Conservation (phyloP, 2,113 vertebrate genomes). For the Phocoena phocoena region DNA sequence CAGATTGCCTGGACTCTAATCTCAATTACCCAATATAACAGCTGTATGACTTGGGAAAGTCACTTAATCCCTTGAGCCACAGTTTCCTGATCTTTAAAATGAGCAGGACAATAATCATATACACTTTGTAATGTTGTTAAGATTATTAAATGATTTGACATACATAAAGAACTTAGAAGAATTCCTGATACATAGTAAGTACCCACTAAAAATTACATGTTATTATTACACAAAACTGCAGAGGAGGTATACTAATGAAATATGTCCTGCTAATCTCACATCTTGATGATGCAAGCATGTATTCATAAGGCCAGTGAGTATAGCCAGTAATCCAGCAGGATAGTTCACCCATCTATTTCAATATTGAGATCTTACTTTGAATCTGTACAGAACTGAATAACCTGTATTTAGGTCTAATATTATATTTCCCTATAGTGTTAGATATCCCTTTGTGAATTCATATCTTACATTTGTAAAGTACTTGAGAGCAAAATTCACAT, state of each 20-base stretch:
- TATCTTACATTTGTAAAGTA: not conserved
- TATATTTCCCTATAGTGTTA: not conserved
- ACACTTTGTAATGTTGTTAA: not conserved
- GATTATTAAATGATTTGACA: not conserved
- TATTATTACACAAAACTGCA: not conserved
- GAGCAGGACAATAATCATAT: not conserved
- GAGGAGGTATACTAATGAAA: not conserved
- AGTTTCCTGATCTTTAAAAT: slow-evolving; percentile 7
- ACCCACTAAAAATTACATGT: not conserved
- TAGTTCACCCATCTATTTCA: not conserved
- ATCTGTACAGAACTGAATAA: not conserved
- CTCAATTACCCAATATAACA: not conserved
- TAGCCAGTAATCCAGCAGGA: not conserved
- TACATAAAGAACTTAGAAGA: not conserved
- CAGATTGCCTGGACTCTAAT: not conserved
- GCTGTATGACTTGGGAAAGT: not conserved
- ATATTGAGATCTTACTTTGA: not conserved
- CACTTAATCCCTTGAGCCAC: not conserved
- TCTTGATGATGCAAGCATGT: not conserved
- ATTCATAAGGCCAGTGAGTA: not conserved
- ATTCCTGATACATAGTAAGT: not conserved
- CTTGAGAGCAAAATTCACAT: not conserved
- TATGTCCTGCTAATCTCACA: not conserved
- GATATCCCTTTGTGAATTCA: not conserved
- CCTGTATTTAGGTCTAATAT: not conserved